A percentile compares a stretch with the other conserved stretches of the same genome.
Evolutionary conservation across 2,888 invertebrate genomes (phyloP).

Genomic region (Mesoligia furuncula): DNA sequence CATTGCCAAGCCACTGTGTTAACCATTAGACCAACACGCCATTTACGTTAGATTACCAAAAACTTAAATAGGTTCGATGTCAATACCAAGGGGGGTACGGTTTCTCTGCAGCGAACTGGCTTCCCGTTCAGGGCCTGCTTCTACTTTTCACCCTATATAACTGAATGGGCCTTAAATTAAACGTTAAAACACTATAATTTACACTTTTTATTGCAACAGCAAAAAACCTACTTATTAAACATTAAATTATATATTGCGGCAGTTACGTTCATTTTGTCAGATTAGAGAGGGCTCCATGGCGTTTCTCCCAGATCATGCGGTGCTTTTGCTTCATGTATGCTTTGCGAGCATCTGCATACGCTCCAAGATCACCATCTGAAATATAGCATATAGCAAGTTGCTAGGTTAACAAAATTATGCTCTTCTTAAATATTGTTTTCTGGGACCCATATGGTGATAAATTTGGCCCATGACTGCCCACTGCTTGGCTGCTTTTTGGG

Average conservation of each 20-base stretch:
- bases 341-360: constrained; percentile 92
- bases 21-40: too few relatives aligned
- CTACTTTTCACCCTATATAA: not conserved
- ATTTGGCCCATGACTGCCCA: not conserved
- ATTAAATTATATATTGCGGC: constrained; percentile 32
- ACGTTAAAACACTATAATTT: constrained; percentile 63
- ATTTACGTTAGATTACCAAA: too few relatives aligned
- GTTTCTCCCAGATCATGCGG: constrained; percentile 98
- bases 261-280: constrained; percentile 70
- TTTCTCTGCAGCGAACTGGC: too few relatives aligned
- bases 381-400: not conserved
- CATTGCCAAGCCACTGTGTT: too few relatives aligned
- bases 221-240: constrained; percentile 70
- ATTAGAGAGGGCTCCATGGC: constrained; percentile 93
- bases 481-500: not conserved
- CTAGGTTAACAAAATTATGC: constrained; percentile 13
- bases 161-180: constrained; percentile 12
- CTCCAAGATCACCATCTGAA: constrained; percentile 98
- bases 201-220: constrained; percentile 73
- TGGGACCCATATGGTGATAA: not conserved
- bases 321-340: constrained; percentile 99
- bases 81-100: too few relatives aligned
- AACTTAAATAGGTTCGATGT: too few relatives aligned
- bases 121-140: not conserved
- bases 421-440: not conserved